Conservation (phyloP, 2,113 vertebrate genomes). For the Stomatorhinus ivindoensis region DNA sequence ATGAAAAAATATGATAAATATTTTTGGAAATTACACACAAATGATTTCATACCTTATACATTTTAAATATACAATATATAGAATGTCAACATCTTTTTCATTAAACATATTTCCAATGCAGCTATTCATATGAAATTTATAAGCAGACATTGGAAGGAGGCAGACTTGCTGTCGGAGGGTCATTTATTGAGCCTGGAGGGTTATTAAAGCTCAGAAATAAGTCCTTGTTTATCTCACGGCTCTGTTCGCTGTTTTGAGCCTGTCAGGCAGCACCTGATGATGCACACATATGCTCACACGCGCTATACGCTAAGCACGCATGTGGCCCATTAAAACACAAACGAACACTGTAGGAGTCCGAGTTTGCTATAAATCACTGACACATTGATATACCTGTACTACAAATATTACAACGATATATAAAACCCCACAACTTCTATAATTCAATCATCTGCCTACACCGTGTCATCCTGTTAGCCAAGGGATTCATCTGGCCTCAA, state of each 20-base stretch:
- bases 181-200: constrained; percentile 42
- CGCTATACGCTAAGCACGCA: neutral
- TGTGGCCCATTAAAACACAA: neutral
- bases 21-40: neutral
- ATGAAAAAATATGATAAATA: neutral
- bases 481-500: neutral
- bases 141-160: neutral
- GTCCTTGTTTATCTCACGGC: neutral
- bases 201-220: neutral
- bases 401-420: neutral
- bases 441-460: constrained; percentile 11
- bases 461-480: neutral
- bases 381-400: neutral
- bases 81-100: neutral
- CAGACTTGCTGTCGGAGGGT: neutral
- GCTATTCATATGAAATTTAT: neutral
- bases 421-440: neutral
- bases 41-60: neutral
- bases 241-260: neutral
- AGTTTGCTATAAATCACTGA: neutral
- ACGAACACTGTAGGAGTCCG: neutral
- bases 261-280: neutral
- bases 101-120: neutral
- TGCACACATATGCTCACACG: neutral
- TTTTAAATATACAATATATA: neutral